Evolutionary conservation across 2,888 invertebrate genomes (phyloP).

Genomic region (Hydrotaea diabolus): DNA sequence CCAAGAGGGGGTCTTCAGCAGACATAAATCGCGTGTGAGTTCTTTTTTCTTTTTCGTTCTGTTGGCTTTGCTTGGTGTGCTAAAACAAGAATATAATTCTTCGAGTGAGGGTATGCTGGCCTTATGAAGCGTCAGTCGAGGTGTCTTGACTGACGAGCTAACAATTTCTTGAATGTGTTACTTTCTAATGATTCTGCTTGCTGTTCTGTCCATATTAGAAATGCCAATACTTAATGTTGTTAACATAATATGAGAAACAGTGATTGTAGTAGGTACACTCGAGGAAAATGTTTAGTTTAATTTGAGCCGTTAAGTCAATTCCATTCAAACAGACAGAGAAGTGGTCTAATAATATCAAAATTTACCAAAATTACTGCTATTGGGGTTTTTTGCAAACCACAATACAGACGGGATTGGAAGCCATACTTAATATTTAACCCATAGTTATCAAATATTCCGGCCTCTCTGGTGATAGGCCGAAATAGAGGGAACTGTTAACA

Average conservation of each 20-base stretch:
- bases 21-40: conserved; percentile 20
- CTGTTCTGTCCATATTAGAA: conserved; percentile 16
- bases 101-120: background rate
- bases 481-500: no score
- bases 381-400: no score
- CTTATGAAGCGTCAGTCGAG: no score
- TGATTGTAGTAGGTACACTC: background rate
- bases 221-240: background rate
- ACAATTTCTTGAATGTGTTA: conserved; percentile 64
- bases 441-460: no score
- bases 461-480: no score
- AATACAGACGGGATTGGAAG: no score
- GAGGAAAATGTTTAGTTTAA: background rate
- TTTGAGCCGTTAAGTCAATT: no score
- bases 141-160: conserved; percentile 47
- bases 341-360: no score
- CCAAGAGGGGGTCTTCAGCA: background rate
- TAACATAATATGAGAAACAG: background rate
- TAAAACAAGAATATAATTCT: background rate
- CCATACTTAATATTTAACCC: no score
- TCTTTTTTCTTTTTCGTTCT: background rate
- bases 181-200: conserved; percentile 60
- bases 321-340: no score
- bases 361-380: no score
- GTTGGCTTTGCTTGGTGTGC: background rate